Conservation (phyloP, 1,140 invertebrate genomes). For the Homarus americanus region DNA sequence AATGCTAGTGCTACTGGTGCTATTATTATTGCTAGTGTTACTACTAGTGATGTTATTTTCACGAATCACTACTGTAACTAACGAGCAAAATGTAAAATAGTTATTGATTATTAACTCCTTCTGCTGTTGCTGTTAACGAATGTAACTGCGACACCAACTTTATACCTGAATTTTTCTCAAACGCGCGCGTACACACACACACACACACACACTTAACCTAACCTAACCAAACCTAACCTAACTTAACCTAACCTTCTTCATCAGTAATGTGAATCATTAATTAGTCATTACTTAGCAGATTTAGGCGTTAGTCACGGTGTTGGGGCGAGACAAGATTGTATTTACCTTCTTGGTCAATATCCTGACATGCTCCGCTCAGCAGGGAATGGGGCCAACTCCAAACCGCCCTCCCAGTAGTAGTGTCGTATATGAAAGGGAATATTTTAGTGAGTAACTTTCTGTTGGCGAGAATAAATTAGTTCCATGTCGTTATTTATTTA, state of each 20-base stretch:
- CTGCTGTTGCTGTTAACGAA: too few species aligned
- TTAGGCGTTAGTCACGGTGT: neutral
- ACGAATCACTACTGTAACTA: too few species aligned
- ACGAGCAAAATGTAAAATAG: too few species aligned
- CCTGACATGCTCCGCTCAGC: neutral
- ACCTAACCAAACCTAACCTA: neutral
- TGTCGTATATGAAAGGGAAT: constrained; percentile 1
- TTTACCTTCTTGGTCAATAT: neutral
- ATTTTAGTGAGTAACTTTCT: neutral
- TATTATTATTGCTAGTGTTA: too few species aligned
- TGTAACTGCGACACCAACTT: too few species aligned
- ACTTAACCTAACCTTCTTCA: neutral
- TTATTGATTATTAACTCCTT: too few species aligned
- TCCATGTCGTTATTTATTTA: neutral
- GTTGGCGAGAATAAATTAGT: neutral
- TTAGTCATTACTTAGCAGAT: neutral
- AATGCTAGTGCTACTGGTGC: too few species aligned
- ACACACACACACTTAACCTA: neutral
- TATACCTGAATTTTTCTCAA: too few species aligned
- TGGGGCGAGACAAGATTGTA: neutral
- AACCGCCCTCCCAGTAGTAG: too few species aligned
- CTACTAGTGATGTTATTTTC: too few species aligned
- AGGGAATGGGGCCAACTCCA: neutral
- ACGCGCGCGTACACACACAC: too few species aligned
- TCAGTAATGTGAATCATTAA: neutral